Evolutionary conservation across 2,888 invertebrate genomes (phyloP), one percentile per base, ranked within the genome.

Genomic region (Pyrrhopygopsis socrates): DNA sequence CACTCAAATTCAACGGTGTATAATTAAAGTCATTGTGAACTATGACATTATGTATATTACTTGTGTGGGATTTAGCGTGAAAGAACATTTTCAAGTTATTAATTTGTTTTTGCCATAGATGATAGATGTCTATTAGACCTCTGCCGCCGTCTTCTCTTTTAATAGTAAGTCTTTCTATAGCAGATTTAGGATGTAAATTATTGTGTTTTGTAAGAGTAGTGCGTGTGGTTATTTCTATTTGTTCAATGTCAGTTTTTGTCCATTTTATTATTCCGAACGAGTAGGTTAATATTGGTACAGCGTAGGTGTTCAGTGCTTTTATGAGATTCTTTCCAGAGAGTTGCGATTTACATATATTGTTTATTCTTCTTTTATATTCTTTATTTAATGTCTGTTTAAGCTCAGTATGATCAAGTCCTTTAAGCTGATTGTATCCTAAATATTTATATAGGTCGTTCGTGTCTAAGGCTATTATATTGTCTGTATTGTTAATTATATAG

Each of bases 401-500:
- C 29, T 15, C 0, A 67, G 63, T 45, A 24, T 86, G 86, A 73
- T 88, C 63, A 27, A 88, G 5, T 34, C 80, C 70, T 86, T 80
- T 86, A 2, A 68, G n/a, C 74, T 90, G 88, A 11, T 78, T 67
- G 22, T 84, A 88, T 30, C 90, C 90, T 77, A 90, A 74, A 58
- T 90, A 88, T 81, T 88, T 90, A 30, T 90, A 90, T 4, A 81
- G 18, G 15, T 89, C 87, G 2, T 22, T 81, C 13, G 81, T 30
- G 71, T 87, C 82, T 77, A 87, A 71, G 18, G 80, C 65, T 50
- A 54, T 70, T 30, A 88, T 86, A 38, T 11, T 79, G 11, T 76
- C 67, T 4, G 3, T 38, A 8, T 68, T 18, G 8, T 75, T 38
- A 18, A 84, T 38, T 41, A 13, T 11, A 18, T 84, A 80, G 41